Percentiles rank a stretch among this genome's conserved stretches.
phyloP scores from a whole-genome alignment of 2,113 vertebrate genomes.

The Taxidea taxus region DNA sequence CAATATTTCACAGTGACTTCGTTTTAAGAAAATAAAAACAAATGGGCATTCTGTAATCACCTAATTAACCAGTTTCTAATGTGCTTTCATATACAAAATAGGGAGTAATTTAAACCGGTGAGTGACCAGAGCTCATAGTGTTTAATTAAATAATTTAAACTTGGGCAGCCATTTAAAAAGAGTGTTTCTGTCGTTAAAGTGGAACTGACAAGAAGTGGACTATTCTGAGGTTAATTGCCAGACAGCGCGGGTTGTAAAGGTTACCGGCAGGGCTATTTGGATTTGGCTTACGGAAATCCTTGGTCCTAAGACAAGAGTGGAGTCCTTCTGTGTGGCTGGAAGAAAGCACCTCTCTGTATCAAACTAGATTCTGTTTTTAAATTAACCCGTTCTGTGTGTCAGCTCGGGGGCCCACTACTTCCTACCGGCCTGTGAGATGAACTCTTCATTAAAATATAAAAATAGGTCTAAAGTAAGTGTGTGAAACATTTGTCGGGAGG shows the following conservation, averaged over 20 bases:
- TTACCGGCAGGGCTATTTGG: not conserved
- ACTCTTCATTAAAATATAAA: conserved; percentile 29
- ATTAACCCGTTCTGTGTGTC: not conserved
- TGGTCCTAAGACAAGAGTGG: not conserved
- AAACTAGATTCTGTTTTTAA: not conserved
- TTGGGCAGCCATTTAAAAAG: conserved; percentile 44
- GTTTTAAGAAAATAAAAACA: conserved; percentile 46
- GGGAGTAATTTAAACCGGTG: not conserved
- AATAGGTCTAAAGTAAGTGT: not conserved
- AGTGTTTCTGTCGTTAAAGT: not conserved
- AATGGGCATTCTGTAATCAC: not conserved
- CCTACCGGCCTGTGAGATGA: not conserved
- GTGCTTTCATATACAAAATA: not conserved
- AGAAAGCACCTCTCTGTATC: not conserved
- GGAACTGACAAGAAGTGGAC: not conserved
- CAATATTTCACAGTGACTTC: conserved; percentile 15
- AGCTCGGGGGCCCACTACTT: not conserved
- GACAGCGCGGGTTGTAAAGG: not conserved
- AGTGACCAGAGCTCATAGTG: not conserved
- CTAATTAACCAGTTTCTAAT: conserved; percentile 39
- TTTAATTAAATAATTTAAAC: conserved; percentile 28
- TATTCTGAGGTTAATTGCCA: not conserved
- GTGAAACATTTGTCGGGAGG: not conserved
- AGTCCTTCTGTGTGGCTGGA: not conserved
- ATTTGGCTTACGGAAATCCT: conserved; percentile 20